Percentiles rank a stretch among this genome's conserved stretches.
Evolutionary conservation across 1,140 invertebrate genomes (phyloP).

Genomic region (Pachypsylla venusta): DNA sequence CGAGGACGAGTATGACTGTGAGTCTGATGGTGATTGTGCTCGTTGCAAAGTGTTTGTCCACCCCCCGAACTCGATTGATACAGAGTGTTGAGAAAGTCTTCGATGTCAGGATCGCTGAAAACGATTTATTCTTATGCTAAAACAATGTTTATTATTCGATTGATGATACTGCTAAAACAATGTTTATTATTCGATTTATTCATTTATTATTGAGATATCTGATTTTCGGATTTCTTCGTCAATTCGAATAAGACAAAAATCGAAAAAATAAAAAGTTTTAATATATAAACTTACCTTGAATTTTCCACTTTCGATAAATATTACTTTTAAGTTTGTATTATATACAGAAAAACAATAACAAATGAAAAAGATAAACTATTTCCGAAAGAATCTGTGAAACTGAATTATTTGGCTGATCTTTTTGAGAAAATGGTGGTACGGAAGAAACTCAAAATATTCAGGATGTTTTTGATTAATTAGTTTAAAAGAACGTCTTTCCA

Average conservation of each 20-base stretch:
- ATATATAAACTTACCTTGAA: background rate
- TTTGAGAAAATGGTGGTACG: too few relatives aligned
- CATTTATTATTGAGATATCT: conserved; percentile 16
- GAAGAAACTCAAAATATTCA: too few relatives aligned
- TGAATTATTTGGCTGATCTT: too few relatives aligned
- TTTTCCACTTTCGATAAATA: too few relatives aligned
- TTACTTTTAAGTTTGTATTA: too few relatives aligned
- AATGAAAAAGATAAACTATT: too few relatives aligned
- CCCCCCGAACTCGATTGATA: conserved; percentile 30
- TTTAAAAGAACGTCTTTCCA: too few relatives aligned
- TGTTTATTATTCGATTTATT: conserved; percentile 16
- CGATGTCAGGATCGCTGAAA: conserved; percentile 42
- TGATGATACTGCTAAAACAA: too few relatives aligned
- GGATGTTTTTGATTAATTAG: too few relatives aligned
- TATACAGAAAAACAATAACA: too few relatives aligned
- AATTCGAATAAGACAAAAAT: conserved; percentile 13
- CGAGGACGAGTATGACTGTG: background rate
- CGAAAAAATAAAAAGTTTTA: background rate
- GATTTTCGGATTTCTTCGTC: background rate
- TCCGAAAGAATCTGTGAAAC: too few relatives aligned
- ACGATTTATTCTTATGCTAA: conserved; percentile 15
- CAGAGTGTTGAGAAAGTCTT: conserved; percentile 45
- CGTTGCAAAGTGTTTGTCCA: background rate
- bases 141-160: conserved; percentile 11
- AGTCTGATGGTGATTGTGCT: background rate